These are phyloP conservation scores for Cephonodes hylas DNA, from an alignment of 2,888 invertebrate genomes.

Conservation along the genomic window DNA sequence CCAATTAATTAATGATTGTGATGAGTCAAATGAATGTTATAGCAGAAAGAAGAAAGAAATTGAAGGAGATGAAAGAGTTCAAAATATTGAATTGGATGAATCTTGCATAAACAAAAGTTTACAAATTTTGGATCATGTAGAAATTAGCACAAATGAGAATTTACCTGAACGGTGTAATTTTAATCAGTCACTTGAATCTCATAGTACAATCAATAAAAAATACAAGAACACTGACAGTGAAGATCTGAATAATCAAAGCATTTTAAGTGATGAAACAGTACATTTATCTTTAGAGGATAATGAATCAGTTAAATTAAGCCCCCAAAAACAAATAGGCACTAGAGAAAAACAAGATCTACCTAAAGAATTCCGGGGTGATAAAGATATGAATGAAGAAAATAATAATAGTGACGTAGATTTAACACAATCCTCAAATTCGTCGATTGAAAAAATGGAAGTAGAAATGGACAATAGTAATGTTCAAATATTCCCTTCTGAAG, in stretches of 20 bases:
- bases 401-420: slow-evolving; percentile 47
- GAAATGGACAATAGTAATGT: slow-evolving; percentile 1
- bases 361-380: too few species aligned
- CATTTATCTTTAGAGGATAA: too few species aligned
- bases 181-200: too few species aligned
- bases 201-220: too few species aligned
- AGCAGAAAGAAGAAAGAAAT: not conserved
- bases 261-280: too few species aligned
- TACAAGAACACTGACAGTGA: too few species aligned
- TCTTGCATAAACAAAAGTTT: too few species aligned
- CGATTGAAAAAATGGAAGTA: slow-evolving; percentile 27
- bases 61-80: not conserved
- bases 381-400: not conserved
- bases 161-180: too few species aligned
- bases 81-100: not conserved
- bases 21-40: not conserved
- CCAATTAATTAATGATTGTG: not conserved
- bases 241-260: too few species aligned
- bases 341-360: too few species aligned
- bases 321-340: not conserved
- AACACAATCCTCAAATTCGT: slow-evolving; percentile 48
- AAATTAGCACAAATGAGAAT: too few species aligned
- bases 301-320: not conserved
- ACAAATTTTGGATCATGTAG: too few species aligned
- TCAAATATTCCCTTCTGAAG: not conserved